A percentile compares a stretch with the other conserved stretches of the same genome.
phyloP scores from a whole-genome alignment of 2,888 invertebrate species.

The Phymatocera aterrima region DNA sequence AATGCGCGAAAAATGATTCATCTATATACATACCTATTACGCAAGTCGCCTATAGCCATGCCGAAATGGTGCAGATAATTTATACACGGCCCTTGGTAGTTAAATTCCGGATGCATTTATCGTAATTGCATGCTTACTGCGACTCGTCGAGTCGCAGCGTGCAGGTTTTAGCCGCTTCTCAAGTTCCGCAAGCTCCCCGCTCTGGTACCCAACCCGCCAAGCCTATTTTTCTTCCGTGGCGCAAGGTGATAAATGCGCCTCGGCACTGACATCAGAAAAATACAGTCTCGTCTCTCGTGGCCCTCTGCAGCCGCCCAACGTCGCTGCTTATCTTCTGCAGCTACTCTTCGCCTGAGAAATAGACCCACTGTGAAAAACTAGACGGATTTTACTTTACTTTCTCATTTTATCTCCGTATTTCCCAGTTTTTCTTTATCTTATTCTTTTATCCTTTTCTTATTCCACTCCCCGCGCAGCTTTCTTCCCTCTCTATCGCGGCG shows the following conservation, averaged over 20 bases:
- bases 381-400: constrained; percentile 9
- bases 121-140: neutral
- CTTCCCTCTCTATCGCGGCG: neutral
- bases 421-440: neutral
- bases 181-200: neutral
- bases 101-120: constrained; percentile 18
- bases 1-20: neutral
- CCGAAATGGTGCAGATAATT: no score
- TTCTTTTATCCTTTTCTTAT: neutral
- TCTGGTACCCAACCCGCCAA: neutral
- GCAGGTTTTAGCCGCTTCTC: neutral
- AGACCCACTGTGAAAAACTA: constrained; percentile 12
- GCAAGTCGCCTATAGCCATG: no score
- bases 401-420: neutral
- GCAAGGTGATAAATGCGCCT: constrained; percentile 25
- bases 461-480: constrained; percentile 45
- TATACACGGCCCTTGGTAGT: neutral
- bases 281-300: constrained; percentile 27
- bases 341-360: constrained; percentile 7
- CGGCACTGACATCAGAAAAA: constrained; percentile 35
- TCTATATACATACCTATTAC: neutral
- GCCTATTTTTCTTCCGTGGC: constrained; percentile 1
- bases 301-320: neutral
- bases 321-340: neutral
- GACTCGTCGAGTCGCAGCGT: neutral